Conservation (phyloP, 1,140 invertebrate species). For the Trinorchestia longiramus region DNA sequence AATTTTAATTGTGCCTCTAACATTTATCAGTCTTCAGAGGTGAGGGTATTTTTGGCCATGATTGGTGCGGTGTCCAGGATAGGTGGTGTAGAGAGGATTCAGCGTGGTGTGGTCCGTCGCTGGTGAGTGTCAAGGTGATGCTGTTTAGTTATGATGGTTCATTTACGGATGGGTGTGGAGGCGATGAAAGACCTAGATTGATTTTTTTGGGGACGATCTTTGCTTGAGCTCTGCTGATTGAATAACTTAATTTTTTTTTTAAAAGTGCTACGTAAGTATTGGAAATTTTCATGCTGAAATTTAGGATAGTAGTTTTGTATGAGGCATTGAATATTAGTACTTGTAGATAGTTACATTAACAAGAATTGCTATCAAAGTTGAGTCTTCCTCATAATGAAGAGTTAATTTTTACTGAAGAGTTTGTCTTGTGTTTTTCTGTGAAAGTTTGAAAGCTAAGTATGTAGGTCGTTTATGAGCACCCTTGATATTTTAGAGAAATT, state of each 20-base stretch:
- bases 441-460: not conserved
- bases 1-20: slow-evolving; percentile 31
- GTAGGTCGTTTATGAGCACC: not conserved
- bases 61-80: not conserved
- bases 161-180: not conserved
- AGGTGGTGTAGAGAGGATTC: not conserved
- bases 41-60: not conserved
- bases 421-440: not conserved
- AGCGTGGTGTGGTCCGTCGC: not conserved
- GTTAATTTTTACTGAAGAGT: not conserved
- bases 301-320: not conserved
- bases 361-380: not conserved
- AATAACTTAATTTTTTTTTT: not conserved
- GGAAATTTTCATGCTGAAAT: not conserved
- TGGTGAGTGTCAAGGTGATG: not conserved
- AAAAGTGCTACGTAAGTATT: not conserved
- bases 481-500: not conserved
- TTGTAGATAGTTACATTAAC: not conserved
- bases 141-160: not conserved
- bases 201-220: not conserved
- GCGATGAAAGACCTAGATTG: not conserved
- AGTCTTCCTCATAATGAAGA: not conserved
- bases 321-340: not conserved
- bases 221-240: not conserved
- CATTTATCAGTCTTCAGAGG: not conserved